Percentiles rank a stretch among this genome's conserved stretches.
These are phyloP conservation scores for Oreochromis mossambicus DNA, from an alignment of 2,797 vertebrate species.

Conservation along the genomic window DNA sequence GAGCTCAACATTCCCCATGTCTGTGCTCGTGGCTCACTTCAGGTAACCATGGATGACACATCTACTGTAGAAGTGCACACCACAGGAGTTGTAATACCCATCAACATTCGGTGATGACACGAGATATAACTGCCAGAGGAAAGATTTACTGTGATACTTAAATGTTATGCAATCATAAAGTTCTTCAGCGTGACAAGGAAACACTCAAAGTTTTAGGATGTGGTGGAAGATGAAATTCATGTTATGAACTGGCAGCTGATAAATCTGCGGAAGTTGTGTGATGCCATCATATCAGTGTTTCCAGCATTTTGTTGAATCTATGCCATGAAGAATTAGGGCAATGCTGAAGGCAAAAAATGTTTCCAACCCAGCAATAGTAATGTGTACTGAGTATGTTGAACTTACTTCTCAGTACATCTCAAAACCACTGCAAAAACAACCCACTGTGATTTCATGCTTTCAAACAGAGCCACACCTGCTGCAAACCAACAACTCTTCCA, in stretches of 20 bases:
- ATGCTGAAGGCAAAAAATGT: background rate
- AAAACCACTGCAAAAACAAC: background rate
- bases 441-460: background rate
- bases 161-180: background rate
- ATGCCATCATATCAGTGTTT: background rate
- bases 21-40: slow-evolving; percentile 5
- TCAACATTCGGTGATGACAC: slow-evolving; percentile 29
- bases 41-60: slow-evolving; percentile 23
- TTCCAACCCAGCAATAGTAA: fast-evolving
- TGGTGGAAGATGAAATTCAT: fast-evolving
- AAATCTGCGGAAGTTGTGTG: background rate
- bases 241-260: fast-evolving
- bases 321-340: background rate
- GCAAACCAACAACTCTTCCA: background rate
- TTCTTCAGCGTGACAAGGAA: background rate
- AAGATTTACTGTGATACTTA: background rate
- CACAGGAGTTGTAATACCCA: slow-evolving; percentile 48
- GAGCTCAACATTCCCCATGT: slow-evolving; percentile 51
- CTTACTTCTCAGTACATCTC: background rate
- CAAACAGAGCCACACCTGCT: fast-evolving
- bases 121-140: slow-evolving; percentile 3
- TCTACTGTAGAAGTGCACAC: slow-evolving; percentile 49
- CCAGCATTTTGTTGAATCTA: background rate
- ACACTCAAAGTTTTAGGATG: background rate
- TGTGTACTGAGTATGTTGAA: background rate